These are phyloP conservation scores for Epinephelus fuscoguttatus DNA, from an alignment of 2,113 vertebrate genomes.

Conservation along the genomic window DNA sequence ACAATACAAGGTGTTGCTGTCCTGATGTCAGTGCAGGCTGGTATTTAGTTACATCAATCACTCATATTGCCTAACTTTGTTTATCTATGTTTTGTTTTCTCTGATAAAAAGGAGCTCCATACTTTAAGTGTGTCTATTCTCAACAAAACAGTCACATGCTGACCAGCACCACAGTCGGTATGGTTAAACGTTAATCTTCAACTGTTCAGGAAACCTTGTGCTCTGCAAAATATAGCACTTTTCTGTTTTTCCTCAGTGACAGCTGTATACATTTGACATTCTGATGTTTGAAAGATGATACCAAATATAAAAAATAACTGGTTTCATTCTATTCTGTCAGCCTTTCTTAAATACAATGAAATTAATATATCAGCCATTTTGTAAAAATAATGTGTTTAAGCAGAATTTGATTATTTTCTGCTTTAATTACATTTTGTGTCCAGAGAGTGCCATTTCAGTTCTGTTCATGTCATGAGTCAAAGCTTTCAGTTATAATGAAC, in stretches of 20 bases:
- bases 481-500: not conserved
- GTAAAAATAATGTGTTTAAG: conserved; percentile 25
- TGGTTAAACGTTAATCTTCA: not conserved
- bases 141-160: not conserved
- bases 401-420: conserved; percentile 11
- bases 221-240: not conserved
- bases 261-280: conserved; percentile 11
- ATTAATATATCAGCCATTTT: not conserved
- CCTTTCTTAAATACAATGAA: not conserved
- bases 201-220: not conserved
- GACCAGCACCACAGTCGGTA: not conserved
- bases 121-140: not conserved
- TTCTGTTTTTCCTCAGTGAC: not conserved
- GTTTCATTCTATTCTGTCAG: conserved; percentile 19
- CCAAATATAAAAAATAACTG: conserved; percentile 15
- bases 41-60: not conserved
- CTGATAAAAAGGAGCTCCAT: not conserved
- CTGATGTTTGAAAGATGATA: conserved; percentile 5
- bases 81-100: not conserved
- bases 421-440: conserved; percentile 36
- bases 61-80: not conserved
- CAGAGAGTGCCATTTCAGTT: conserved; percentile 16
- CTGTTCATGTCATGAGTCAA: conserved; percentile 4
- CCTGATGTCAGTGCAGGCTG: not conserved
- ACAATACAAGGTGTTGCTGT: conserved; percentile 14